Evolutionary conservation across 2,888 invertebrate genomes (phyloP).

Genomic region (Cetonia aurata): DNA sequence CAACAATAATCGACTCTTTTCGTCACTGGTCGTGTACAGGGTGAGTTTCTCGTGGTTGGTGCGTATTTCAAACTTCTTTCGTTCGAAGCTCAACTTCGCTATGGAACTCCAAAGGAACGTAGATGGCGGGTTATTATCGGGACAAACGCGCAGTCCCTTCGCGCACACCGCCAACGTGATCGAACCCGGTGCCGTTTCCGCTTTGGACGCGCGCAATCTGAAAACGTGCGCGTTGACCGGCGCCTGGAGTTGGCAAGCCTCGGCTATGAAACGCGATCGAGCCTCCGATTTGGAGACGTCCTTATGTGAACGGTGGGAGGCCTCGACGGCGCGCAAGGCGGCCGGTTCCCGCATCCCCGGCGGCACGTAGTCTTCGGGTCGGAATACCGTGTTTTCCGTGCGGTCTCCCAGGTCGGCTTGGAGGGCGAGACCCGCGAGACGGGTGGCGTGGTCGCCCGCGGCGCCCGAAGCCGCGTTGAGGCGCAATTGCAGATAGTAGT

Average conservation of each 20-base stretch:
- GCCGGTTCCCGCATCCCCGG: slow-evolving; percentile 72
- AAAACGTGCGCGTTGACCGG: slow-evolving; percentile 89
- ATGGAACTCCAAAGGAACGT: slow-evolving; percentile 95
- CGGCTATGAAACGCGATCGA: slow-evolving; percentile 88
- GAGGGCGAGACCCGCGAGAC: slow-evolving; percentile 89
- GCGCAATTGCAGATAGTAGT: slow-evolving; percentile 95
- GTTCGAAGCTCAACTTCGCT: slow-evolving; percentile 94
- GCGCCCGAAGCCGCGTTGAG: slow-evolving; percentile 84
- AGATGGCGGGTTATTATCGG: slow-evolving; percentile 80
- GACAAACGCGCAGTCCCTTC: slow-evolving; percentile 89
- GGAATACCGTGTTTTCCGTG: slow-evolving; percentile 73
- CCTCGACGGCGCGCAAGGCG: slow-evolving; percentile 73
- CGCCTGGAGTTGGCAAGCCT: slow-evolving; percentile 85
- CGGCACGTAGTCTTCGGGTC: slow-evolving; percentile 89
- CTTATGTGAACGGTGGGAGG: slow-evolving; percentile 84
- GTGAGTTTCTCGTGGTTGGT: slow-evolving; percentile 90
- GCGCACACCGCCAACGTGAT: slow-evolving; percentile 94
- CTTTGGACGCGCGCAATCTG: slow-evolving; percentile 82
- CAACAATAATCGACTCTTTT: slow-evolving; percentile 81
- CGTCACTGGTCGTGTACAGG: slow-evolving; percentile 92
- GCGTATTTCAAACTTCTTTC: slow-evolving; percentile 97
- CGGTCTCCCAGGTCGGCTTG: slow-evolving; percentile 94
- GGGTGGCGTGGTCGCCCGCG: slow-evolving; percentile 75
- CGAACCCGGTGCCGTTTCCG: slow-evolving; percentile 81
- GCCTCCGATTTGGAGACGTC: slow-evolving; percentile 86